These are phyloP conservation scores for Galaxias olidus DNA, from an alignment of 2,797 vertebrate genomes.

Conservation along the genomic window DNA sequence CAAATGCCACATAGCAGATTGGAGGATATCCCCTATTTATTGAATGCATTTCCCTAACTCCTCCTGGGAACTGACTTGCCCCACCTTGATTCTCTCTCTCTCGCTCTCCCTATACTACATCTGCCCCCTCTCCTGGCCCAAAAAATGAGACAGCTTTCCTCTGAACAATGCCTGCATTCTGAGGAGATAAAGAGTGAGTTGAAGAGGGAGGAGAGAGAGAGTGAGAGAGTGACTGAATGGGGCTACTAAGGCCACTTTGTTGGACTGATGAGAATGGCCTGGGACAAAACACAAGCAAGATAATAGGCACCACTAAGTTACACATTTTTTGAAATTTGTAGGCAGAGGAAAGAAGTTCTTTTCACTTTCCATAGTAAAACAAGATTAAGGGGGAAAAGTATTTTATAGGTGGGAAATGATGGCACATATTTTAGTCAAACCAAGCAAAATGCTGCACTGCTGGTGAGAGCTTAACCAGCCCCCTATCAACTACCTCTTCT, in stretches of 20 bases:
- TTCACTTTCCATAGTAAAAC: no score
- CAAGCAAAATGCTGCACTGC: no score
- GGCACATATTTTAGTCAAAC: no score
- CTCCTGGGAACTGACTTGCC: no score
- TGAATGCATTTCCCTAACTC: no score
- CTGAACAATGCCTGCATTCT: slow-evolving; percentile 46
- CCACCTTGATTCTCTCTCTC: neutral
- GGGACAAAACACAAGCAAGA: slow-evolving; percentile 30
- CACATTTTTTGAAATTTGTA: no score
- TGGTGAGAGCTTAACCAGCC: neutral
- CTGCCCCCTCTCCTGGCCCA: neutral
- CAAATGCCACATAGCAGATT: no score
- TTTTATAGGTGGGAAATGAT: no score
- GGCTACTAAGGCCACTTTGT: slow-evolving; percentile 30
- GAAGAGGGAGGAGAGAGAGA: slow-evolving; percentile 12
- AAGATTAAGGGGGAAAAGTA: no score
- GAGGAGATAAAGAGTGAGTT: slow-evolving; percentile 17
- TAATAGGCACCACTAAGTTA: no score
- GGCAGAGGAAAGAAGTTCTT: no score
- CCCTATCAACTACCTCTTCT: neutral
- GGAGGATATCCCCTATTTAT: no score
- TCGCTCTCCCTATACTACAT: neutral
- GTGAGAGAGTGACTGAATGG: slow-evolving; percentile 25
- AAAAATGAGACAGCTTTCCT: slow-evolving; percentile 19
- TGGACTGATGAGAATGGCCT: slow-evolving; percentile 34